Evolutionary conservation across 2,113 vertebrate species (phyloP), one percentile per base, ranked within the genome.

Genomic region (Argyrosomus japonicus): DNA sequence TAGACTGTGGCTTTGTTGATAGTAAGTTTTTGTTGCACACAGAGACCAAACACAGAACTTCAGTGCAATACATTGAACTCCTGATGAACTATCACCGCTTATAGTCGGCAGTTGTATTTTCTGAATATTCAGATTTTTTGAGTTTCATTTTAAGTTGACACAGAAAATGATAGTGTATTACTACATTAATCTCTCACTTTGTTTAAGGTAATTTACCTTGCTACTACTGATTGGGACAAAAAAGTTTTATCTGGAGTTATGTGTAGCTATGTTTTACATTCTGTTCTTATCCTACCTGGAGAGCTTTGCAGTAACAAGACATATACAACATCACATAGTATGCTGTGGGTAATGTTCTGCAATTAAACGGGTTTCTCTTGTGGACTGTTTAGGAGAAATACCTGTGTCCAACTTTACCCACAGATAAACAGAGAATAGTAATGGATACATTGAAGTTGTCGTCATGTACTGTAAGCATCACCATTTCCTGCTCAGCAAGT

Each of bases 401-500:
- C 23, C 29, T 47, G 47, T 80, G 65, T 74, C 60, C 74, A 61
- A 25, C 61, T 73, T 73, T 50, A 53, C 12, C 43, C 45, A 68
- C 36, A 83, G 68, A 85, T 90, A 91, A 89, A 93, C 84, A 91
- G 32, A 80, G 56, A 77, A 57, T 13, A 56, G 40, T 92, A 93
- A 94, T 94, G 89, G 93, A 91, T 89, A 85, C 65, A 90, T 93
- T 90, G 68, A 72, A 88, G 80, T 91, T 87, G 86, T 93, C 93
- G 93, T 93, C 93, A 94, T 93, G 93, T 90, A 87, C 81, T 80
- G 77, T 83, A 82, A 88, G 61, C 83, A 40, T 90, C 90, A 69
- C 88, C 54, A 79, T 91, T 93, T 93, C 89, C 89, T 88, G 81
- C 82, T 89, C 87, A 29, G 21, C 70, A 77, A 61, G 94, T 95